phyloP scores from a whole-genome alignment of 2,113 vertebrate species.

The Sapayoa aenigma region DNA sequence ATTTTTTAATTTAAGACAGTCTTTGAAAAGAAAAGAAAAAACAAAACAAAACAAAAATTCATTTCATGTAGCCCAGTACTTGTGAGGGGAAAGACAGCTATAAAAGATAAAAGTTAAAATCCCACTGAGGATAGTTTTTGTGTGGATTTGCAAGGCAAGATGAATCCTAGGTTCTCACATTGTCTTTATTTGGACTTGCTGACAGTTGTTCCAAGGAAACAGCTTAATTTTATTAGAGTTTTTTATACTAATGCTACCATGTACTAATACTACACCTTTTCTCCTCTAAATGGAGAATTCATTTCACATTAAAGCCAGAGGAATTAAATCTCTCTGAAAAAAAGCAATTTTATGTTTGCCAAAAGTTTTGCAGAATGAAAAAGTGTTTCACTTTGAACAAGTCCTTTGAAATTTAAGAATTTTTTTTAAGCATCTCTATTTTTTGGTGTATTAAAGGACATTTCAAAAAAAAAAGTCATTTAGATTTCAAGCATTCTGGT shows the following conservation, averaged over 20 bases:
- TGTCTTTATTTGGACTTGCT: neutral
- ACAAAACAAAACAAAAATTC: neutral
- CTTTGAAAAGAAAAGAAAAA: neutral
- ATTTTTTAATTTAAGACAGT: neutral
- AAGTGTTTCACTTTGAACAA: neutral
- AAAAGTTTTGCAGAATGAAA: neutral
- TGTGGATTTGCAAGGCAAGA: neutral
- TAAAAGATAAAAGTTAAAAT: neutral
- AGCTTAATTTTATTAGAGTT: neutral
- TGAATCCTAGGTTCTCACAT: neutral
- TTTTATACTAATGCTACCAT: neutral
- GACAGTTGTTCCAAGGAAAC: neutral
- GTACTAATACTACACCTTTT: neutral
- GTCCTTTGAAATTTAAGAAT: neutral
- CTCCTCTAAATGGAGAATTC: neutral
- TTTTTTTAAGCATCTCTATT: neutral
- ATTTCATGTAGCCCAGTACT: neutral
- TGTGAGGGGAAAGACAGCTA: neutral
- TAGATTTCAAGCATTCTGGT: conserved; percentile 6
- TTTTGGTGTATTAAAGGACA: conserved; percentile 1
- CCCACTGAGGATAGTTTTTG: neutral
- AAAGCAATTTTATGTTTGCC: neutral
- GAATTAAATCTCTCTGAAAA: neutral
- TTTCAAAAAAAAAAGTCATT: conserved; percentile 15
- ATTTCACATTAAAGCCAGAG: neutral